Conservation (phyloP, 2,113 vertebrate genomes). For the Madoqua kirkii region DNA sequence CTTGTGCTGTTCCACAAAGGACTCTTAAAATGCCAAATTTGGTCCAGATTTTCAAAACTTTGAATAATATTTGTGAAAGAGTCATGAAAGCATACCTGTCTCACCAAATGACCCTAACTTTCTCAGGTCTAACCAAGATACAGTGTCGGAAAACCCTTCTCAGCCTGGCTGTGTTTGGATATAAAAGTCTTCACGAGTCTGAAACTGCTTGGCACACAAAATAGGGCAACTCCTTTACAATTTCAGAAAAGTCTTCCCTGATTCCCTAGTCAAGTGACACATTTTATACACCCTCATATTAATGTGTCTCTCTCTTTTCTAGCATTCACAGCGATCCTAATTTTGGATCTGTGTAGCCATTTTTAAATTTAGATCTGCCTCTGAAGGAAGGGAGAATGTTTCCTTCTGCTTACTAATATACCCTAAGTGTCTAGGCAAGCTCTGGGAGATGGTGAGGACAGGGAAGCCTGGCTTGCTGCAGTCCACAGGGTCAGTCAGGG, state of each 20-base stretch:
- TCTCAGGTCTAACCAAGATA: neutral
- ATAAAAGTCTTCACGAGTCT: neutral
- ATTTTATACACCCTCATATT: neutral
- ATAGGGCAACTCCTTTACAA: neutral
- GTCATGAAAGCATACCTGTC: constrained; percentile 52
- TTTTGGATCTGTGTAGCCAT: neutral
- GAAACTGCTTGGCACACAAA: neutral
- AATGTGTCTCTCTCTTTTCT: neutral
- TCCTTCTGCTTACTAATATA: neutral
- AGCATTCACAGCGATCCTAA: neutral
- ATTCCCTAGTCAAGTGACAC: neutral
- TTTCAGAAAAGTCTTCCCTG: neutral
- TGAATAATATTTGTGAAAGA: constrained; percentile 49
- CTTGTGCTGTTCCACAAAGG: constrained; percentile 29
- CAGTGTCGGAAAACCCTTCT: neutral
- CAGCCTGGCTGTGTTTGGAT: neutral
- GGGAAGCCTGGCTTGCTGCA: neutral
- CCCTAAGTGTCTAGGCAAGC: neutral
- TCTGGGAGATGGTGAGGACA: neutral
- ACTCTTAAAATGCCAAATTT: constrained; percentile 1
- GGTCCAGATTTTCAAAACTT: constrained; percentile 32
- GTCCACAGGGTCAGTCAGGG: neutral
- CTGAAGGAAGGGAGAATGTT: neutral
- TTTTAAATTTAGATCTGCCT: neutral
- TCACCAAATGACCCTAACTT: constrained; percentile 43